phyloP scores from a whole-genome alignment of 2,888 invertebrate genomes.

The Cosmia trapezina region DNA sequence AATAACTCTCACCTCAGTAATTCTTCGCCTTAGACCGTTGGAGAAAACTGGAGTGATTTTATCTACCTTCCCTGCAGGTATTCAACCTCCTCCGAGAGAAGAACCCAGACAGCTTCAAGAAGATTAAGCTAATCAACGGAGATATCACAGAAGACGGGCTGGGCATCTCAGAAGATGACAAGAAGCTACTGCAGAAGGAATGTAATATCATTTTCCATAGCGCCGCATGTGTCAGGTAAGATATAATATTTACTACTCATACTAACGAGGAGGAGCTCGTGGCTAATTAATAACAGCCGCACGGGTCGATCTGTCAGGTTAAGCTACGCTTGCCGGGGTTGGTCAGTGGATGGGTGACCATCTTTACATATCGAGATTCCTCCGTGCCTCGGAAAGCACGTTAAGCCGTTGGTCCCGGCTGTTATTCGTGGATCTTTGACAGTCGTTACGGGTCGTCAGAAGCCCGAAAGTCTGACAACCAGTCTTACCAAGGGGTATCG shows the following conservation, averaged over 20 bases:
- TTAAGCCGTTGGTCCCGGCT: not conserved
- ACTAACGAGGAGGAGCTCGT: not conserved
- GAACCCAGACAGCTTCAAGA: slow-evolving; percentile 90
- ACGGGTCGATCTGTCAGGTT: too few relatives aligned
- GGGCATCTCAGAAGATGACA: slow-evolving; percentile 91
- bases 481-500: too few relatives aligned
- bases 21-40: too few relatives aligned
- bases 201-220: slow-evolving; percentile 95
- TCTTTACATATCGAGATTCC: not conserved
- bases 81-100: slow-evolving; percentile 89
- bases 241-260: too few relatives aligned
- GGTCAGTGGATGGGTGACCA: too few relatives aligned
- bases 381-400: not conserved
- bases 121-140: slow-evolving; percentile 92
- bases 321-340: too few relatives aligned
- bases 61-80: slow-evolving; percentile 76
- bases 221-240: slow-evolving; percentile 94
- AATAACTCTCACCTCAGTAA: too few relatives aligned
- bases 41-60: too few relatives aligned
- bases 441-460: too few relatives aligned
- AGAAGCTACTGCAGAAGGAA: slow-evolving; percentile 89
- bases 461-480: too few relatives aligned
- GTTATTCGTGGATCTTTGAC: not conserved
- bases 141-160: slow-evolving; percentile 91
- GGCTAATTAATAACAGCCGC: too few relatives aligned